Conservation (phyloP, 1,140 invertebrate species). For the Caenorhabditis tropicalis region DNA sequence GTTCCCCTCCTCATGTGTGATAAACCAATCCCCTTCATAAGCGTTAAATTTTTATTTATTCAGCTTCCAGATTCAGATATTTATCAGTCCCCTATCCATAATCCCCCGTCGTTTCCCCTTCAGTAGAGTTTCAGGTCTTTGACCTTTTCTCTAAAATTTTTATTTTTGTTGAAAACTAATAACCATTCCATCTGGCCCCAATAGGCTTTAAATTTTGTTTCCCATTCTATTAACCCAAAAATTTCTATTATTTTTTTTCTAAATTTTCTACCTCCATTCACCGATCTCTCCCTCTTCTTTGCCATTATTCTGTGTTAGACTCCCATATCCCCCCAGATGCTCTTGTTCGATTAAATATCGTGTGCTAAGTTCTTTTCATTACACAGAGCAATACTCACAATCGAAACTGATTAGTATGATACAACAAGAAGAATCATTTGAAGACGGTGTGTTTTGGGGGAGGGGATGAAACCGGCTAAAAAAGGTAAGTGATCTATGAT, state of each 20-base stretch:
- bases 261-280: background rate
- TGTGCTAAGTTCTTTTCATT: background rate
- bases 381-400: background rate
- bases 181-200: background rate
- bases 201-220: background rate
- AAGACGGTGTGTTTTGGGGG: background rate
- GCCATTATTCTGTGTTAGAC: background rate
- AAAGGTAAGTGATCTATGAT: constrained; percentile 15
- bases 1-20: background rate
- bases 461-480: constrained; percentile 36
- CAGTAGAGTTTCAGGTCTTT: background rate
- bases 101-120: background rate
- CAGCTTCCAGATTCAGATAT: background rate
- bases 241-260: background rate
- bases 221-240: background rate
- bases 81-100: background rate
- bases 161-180: background rate
- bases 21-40: background rate
- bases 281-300: background rate
- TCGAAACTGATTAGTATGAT: background rate
- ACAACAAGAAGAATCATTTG: background rate
- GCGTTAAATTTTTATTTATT: background rate
- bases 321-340: background rate
- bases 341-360: background rate
- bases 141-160: background rate